Evolutionary conservation across 2,888 invertebrate genomes (phyloP), one percentile per base, ranked within the genome.

Genomic region (Chironomus tentans): DNA sequence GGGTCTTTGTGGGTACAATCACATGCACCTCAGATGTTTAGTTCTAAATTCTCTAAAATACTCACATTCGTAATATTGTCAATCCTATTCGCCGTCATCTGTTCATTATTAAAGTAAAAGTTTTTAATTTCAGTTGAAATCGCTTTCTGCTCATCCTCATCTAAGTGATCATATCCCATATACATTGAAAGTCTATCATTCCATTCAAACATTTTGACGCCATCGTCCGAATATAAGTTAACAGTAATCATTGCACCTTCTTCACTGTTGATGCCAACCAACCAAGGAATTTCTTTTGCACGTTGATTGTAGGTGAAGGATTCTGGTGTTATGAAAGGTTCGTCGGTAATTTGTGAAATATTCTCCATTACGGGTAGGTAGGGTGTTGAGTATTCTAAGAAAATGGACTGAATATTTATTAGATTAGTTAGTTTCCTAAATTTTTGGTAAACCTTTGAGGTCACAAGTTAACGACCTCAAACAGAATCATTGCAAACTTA

Each of bases 301-400:
- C 83, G 82, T 1, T 79, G 80, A 61, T 80, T 78, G 2, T 88
- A 83, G 0, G 92, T 91, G 79, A 87, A 86, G 77, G 56, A 18
- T 18, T 56, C 18, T 4, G 87, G 86, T 0, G 87, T 88, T 5
- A 94, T 80, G 81, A 94, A 92, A 0, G 92, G 91, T 2, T 87
- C 90, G 0, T 87, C 86, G 7, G 88, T 86, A 62, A 88, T 84
- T 0, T 89, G 90, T 1, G 15, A 18, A 5, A 18, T 5, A 6
- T 15, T 56, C 80, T 94, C 94, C 0, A 91, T 85, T 0, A 91
- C 91, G 0, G 93, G 92, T 79, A 90, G 90, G 81, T 92, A 93
- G 0, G 92, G 90, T 56, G 56, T 18, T 18, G 56, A n/a, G n/a
- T 56, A 56, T 15, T 56, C 56, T n/a, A 18, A 56, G 18, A 5